phyloP scores from a whole-genome alignment of 2,888 invertebrate species.

The Labia minor region DNA sequence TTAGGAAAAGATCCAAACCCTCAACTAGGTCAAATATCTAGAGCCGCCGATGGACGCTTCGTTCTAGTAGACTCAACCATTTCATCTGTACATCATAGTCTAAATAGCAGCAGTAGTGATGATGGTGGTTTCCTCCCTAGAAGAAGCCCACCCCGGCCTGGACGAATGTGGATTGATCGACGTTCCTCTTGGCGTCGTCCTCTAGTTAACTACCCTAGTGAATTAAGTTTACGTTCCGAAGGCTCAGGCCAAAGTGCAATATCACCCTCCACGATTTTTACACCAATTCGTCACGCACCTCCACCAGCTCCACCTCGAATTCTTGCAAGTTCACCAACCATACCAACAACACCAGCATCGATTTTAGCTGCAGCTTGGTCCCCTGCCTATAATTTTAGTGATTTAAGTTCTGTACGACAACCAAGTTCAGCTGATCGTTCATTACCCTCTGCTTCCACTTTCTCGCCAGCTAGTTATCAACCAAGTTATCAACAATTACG shows the following conservation, averaged over 20 bases:
- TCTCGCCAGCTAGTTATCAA: constrained; percentile 34
- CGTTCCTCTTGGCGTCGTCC: constrained; percentile 54
- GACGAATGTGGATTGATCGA: constrained; percentile 33
- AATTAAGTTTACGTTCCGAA: constrained; percentile 55
- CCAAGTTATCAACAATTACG: constrained; percentile 56
- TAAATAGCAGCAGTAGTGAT: constrained; percentile 58
- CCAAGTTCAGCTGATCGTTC: constrained; percentile 67
- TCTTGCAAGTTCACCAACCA: constrained; percentile 23
- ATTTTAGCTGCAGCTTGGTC: constrained; percentile 45
- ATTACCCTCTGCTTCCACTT: constrained; percentile 46
- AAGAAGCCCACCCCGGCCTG: constrained; percentile 32
- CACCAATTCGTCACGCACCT: constrained; percentile 37
- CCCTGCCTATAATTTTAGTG: constrained; percentile 62
- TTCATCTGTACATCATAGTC: constrained; percentile 33
- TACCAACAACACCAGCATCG: constrained; percentile 15
- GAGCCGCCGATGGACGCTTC: constrained; percentile 64
- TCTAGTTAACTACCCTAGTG: constrained; percentile 53
- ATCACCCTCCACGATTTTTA: constrained; percentile 28
- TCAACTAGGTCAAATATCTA: constrained; percentile 54
- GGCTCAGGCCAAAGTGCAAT: constrained; percentile 49
- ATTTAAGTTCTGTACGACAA: constrained; percentile 74
- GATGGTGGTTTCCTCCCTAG: constrained; percentile 74
- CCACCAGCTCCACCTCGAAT: constrained; percentile 41
- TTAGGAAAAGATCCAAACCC: constrained; percentile 20
- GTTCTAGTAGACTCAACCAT: constrained; percentile 47